Evolutionary conservation across 2,797 vertebrate genomes (phyloP).

Genomic region (Phoeniculus purpureus): DNA sequence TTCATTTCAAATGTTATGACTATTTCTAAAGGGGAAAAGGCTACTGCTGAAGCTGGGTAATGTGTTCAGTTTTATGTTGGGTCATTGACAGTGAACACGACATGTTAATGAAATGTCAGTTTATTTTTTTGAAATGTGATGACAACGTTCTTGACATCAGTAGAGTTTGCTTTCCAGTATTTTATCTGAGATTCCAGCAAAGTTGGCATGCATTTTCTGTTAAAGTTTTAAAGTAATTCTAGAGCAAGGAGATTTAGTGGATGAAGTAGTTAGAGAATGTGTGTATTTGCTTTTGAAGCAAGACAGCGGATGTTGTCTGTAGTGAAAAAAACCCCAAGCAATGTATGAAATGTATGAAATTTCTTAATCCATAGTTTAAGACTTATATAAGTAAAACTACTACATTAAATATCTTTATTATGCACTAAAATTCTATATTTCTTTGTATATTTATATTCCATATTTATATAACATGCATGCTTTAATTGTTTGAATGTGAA

Average conservation of each 20-base stretch:
- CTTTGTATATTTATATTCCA: background rate
- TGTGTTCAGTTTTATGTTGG: background rate
- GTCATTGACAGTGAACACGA: background rate
- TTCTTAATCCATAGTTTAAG: background rate
- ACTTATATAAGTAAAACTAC: background rate
- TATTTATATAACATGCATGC: background rate
- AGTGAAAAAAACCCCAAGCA: background rate
- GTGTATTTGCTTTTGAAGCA: background rate
- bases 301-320: background rate
- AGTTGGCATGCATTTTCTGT: background rate
- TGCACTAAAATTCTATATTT: background rate
- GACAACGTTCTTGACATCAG: background rate
- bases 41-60: background rate
- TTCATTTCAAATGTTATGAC: background rate
- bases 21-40: background rate
- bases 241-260: background rate
- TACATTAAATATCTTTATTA: rapidly evolving
- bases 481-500: background rate
- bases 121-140: background rate
- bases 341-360: background rate
- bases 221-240: background rate
- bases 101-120: background rate
- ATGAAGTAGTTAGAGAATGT: background rate
- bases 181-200: background rate
- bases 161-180: background rate